Base-by-base conservation (phyloP, 2,113 vertebrate genomes). In the Myiozetetes cayanensis region DNA sequence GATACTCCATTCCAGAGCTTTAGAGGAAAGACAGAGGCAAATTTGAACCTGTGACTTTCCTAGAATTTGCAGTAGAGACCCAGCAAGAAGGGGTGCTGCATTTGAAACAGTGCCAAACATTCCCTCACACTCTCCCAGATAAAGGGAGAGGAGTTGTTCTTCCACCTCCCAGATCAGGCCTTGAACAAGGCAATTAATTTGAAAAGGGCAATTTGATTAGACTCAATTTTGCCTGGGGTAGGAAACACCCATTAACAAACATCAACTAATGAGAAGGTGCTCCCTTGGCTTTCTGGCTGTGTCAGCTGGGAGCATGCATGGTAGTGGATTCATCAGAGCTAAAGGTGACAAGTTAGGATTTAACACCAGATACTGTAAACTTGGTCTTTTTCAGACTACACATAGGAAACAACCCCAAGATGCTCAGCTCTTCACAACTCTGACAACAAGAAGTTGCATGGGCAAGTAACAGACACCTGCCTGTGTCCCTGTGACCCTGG, bases 201-300 rank as follows among this genome's bases (percentile, higher is more conserved):
- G 61, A 93, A 85, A 89, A 86, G 30, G 52, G 52, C 72, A 63
- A 81, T 77, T 91, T 92, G 91, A 93, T 96, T 85, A 88, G 75
- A 65, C 25, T 87, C 39, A 67, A 12, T 74, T 75, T 93, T 90
- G 85, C 94, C 79, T 52, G 56, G 16, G 78, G 92, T 90, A 37
- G 86, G 43, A 92, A 81, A 41, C 43, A 85, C 18, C 72, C 39
- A 74, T 88, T 90, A 85, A 66, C 18, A 70, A 83, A 71, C 72
- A 90, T 3, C 39, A 85, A 23, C 4, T 35, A 79, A 56, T 55
- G 75, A 41, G 74, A 88, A 67, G 59, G 8, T 43, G 50, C 59
- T 77, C 70, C 41, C 44, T n/a, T 37, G 76, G 37, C 50, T 67
- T 91, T 80, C 68, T 90, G 67, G 27, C 37, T 90, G 1, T 2